Base-by-base conservation (phyloP, 2,113 vertebrate species). In the Pogonocichla stellata region DNA sequence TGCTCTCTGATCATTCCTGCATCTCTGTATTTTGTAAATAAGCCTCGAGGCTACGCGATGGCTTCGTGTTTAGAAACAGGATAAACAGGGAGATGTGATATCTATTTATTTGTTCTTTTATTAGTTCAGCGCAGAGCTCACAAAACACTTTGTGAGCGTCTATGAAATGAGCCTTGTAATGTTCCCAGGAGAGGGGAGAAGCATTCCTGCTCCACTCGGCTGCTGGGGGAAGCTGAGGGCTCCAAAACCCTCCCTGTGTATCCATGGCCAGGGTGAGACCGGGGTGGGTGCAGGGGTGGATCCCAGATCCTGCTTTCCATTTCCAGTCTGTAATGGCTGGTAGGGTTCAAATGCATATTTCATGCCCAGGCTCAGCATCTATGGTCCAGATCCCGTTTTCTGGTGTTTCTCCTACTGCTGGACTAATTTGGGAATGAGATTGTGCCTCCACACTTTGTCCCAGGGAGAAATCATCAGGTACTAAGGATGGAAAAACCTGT, bases 41-140 rank as follows among this genome's bases (percentile, higher is more conserved):
- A 93, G 86, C 92, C 96, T 58, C 11, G 69, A 89, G 94, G 92
- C 96, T 86, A 34, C 5, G 8, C 1, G 1, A 16, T 40, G 83
- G 72, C 69, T 84, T 88, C n/a, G 0, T 67, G 23, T 83, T 92
- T 83, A 80, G 94, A 42, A 93, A n/a, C 4, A 60, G 80, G 77
- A 72, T 81, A 70, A 75, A 71, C 64, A 60, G 72, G 60, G 80
- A 12, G 4, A 7, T 56, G 69, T 47, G 86, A 69, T 87, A 34
- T 78, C 86, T 93, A 34, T 86, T 92, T 89, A 81, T 96, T 91
- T 92, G 74, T 82, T 71, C 83, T 95, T 92, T 88, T 91, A 95
- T 90, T 93, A 50, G 28, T 89, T 90, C 83, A 34, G 65, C 4
- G 8, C 74, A 91, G 73, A 71, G 73, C 91, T 95, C 36, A 5